Base-by-base conservation (phyloP, 2,113 vertebrate genomes). In the Myotis davidii region DNA sequence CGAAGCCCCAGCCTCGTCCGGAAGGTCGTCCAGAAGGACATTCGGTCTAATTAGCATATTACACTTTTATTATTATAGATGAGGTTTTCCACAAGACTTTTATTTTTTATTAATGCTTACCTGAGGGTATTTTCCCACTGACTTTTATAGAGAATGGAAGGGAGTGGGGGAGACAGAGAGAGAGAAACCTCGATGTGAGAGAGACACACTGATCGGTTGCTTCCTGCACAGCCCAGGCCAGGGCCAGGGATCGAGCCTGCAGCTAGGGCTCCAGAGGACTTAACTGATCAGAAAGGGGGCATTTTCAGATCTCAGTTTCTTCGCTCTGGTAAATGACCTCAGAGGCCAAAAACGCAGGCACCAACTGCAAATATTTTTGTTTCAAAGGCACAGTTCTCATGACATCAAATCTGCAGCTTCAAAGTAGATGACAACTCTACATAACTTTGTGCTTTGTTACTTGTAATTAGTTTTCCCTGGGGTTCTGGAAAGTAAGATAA, bases 301-400 rank as follows among this genome's bases (percentile, higher is more conserved):
- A 91, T 95, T 95, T 98, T 97, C 88, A 83, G 77, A 93, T 97
- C 97, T 97, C 93, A 95, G 54, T 92, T 94, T 96, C 91, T 42
- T 14, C 96, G 42, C 76, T 32, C 8, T 25, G 3, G 61, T 93
- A 95, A 96, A 95, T 45, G 52, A 79, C 90, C 85, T 42, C 3
- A 12, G 54, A 93, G 77, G 93, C 17, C 20, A 90, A 70, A 90
- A 87, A 42, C 6, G 54, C 54, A 88, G 50, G 59, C 20, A 92
- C 54, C 74, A 95, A 77, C 64, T 65, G 87, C 59, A 85, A 86
- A 0, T 91, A 92, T 82, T 95, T 97, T 95, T 96, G 52, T 94
- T 93, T 76, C 93, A 56, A 97, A 98, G 39, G 78, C 91, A 54
- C 70, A 0, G 3, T n/a, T 91, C 87, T 78, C 84, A 11, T 37